Evolutionary conservation across 92 coral and sea anemone genomes (phyloP).

Genomic region (Anthopleura xanthogrammica): DNA sequence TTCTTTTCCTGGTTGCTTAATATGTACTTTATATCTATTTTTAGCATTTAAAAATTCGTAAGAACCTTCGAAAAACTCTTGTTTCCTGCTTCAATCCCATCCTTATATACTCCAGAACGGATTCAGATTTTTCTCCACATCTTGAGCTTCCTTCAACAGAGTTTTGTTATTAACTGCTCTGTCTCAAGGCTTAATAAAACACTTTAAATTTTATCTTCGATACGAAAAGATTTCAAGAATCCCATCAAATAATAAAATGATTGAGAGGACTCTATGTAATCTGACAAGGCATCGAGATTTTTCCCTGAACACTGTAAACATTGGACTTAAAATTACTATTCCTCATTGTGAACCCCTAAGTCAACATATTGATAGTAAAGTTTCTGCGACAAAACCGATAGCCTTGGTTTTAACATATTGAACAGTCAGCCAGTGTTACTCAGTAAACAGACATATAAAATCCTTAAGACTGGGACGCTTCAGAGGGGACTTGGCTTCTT

Average conservation of each 20-base stretch:
- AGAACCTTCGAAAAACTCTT: not conserved
- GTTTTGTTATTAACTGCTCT: not conserved
- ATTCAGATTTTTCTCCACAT: not conserved
- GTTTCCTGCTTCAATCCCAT: not conserved
- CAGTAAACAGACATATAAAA: not conserved
- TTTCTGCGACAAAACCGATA: not conserved
- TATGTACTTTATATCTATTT: not conserved
- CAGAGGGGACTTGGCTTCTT: not conserved
- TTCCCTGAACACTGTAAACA: not conserved
- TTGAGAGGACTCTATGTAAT: not conserved
- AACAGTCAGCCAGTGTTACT: not conserved
- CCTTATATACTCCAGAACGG: not conserved
- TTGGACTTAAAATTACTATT: not conserved
- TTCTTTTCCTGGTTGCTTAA: not conserved
- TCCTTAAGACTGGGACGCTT: not conserved
- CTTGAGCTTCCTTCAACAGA: not conserved
- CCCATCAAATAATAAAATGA: not conserved
- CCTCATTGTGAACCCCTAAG: not conserved
- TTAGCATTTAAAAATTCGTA: not conserved
- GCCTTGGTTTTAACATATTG: not conserved
- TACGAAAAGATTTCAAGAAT: constrained; percentile 3
- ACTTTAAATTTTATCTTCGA: not conserved
- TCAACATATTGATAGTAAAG: not conserved
- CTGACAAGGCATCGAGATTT: not conserved
- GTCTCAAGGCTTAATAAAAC: not conserved